Percentiles rank a stretch among this genome's conserved stretches.
These are phyloP conservation scores for Acrocyrtus sp. DNA, from an alignment of 2,888 invertebrate genomes.

Conservation along the genomic window DNA sequence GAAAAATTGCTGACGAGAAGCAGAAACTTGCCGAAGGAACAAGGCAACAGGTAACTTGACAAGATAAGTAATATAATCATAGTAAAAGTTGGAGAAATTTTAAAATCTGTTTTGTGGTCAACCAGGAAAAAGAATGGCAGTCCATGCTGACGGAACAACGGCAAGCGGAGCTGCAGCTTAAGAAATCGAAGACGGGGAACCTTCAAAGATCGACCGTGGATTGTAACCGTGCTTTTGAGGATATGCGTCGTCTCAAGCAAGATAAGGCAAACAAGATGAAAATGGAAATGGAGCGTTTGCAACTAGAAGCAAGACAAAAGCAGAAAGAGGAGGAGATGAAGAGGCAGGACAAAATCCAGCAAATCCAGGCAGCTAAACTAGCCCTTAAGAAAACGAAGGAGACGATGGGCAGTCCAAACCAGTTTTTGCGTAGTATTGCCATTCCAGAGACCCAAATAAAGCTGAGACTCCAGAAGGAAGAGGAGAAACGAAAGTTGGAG, in stretches of 20 bases:
- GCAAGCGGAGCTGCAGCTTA: conserved; percentile 21
- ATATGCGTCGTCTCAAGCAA: conserved; percentile 33
- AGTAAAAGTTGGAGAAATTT: too few relatives aligned
- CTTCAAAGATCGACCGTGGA: conserved; percentile 21
- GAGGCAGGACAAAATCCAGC: conserved; percentile 42
- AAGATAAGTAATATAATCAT: too few relatives aligned
- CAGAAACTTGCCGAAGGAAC: conserved; percentile 31
- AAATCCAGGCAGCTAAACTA: conserved; percentile 49
- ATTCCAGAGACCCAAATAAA: conserved; percentile 43
- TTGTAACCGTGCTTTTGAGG: conserved; percentile 29
- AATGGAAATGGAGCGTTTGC: conserved; percentile 36
- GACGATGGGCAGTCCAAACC: conserved; percentile 26
- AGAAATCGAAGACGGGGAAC: conserved; percentile 23
- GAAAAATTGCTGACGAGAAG: conserved; percentile 35
- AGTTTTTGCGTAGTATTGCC: conserved; percentile 36
- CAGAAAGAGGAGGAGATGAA: conserved; percentile 11
- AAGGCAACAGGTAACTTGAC: conserved; percentile 16
- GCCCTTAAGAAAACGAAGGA: conserved; percentile 37
- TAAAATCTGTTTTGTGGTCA: neutral
- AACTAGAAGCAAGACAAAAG: conserved; percentile 31
- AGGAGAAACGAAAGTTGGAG: conserved; percentile 31
- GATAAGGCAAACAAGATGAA: conserved; percentile 25
- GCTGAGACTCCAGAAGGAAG: conserved; percentile 36
- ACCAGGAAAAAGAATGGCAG: conserved; percentile 45
- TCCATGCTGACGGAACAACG: conserved; percentile 1